Base-by-base conservation (phyloP, 1,140 invertebrate genomes). In the Panagrolaimus sp. region DNA sequence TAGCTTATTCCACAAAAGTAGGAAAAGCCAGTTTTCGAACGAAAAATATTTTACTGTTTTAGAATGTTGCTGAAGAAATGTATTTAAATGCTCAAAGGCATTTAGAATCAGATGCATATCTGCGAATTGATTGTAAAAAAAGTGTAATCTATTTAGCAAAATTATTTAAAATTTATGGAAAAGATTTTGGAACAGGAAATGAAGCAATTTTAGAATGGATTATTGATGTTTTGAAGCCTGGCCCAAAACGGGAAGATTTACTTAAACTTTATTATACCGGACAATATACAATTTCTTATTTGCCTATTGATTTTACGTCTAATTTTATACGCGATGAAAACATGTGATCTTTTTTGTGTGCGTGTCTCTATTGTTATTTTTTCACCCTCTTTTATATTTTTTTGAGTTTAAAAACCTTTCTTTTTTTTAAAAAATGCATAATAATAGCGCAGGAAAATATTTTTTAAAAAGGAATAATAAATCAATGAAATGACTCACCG, bases 161-260 rank as follows among this genome's bases (percentile, higher is more conserved):
- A 67, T 82, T 86, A 20, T 80, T 86, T 63, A 84, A 84, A 68
- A 84, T 84, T 84, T 86, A 86, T 70, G 71, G 74, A 42, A 78
- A 77, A 45, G 85, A 86, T 71, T 86, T 86, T 82, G 84, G 84
- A n/a, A 72, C 74, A n/a, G 82, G 74, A 25, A 77, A 78, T 44
- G 79, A 82, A 43, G 43, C 20, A 16, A 23, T 65, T 16, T 43
- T 85, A 20, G 69, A 80, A 43, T 86, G 84, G 84, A 82, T 86
- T 23, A 62, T 72, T 42, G 66, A 78, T 11, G 71, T 80, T 38
- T 71, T 84, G 71, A 45, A 71, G 23, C 77, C 81, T 38, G 75
- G 79, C 16, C 74, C 80, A 7, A 84, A 84, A 74, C 80, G 78
- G 70, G 45, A 77, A 23, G 65, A 79, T 16, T 71, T 86, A 13